Percentiles rank a stretch among this genome's conserved stretches.
Evolutionary conservation across 1,140 invertebrate species (phyloP).

Genomic region (Pararge aegeria): DNA sequence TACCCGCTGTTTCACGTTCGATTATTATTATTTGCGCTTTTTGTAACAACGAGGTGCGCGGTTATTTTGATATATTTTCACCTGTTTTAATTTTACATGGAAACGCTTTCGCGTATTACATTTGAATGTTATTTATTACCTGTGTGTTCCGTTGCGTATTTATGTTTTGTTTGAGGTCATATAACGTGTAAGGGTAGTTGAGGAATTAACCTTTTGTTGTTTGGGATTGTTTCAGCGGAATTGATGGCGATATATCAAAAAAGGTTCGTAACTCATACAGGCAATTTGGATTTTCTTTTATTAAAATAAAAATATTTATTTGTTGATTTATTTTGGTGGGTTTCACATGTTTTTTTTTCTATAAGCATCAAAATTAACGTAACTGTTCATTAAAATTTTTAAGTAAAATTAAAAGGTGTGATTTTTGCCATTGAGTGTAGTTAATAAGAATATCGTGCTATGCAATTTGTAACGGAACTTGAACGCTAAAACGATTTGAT

Average conservation of each 20-base stretch:
- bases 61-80: conserved; percentile 25
- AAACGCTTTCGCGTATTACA: conserved; percentile 18
- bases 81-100: conserved; percentile 24
- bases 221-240: not conserved
- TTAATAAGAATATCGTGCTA: too few species aligned
- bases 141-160: conserved; percentile 1
- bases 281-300: not conserved
- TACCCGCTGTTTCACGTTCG: conserved; percentile 22
- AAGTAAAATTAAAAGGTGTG: too few species aligned
- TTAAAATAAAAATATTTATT: not conserved
- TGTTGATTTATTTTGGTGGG: too few species aligned
- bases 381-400: too few species aligned
- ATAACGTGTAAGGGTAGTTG: not conserved
- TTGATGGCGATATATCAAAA: not conserved
- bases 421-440: too few species aligned
- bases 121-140: conserved; percentile 20
- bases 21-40: conserved; percentile 23
- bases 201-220: conserved; percentile 2
- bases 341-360: too few species aligned
- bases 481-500: too few species aligned
- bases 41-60: conserved; percentile 8
- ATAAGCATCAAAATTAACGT: too few species aligned
- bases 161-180: not conserved
- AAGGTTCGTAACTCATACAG: not conserved
- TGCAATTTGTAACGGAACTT: too few species aligned